Evolutionary conservation across 2,888 invertebrate species (phyloP), one percentile per base, ranked within the genome.

Genomic region (Poecilus cupreus): DNA sequence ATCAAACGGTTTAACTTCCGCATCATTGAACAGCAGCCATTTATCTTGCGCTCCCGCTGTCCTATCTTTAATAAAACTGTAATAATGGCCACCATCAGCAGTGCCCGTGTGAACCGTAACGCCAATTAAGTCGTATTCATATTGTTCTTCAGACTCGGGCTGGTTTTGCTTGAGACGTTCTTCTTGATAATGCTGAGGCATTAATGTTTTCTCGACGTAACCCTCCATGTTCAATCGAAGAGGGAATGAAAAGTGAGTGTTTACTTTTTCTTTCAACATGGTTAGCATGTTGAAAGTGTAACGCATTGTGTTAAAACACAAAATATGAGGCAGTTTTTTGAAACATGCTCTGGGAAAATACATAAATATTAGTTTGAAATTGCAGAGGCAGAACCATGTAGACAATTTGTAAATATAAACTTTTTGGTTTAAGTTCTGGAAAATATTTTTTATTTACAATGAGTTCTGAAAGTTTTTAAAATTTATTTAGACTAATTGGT

Each of bases 31-130:
- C 46, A 97, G 90, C 86, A 96, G 94, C 98, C 97, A 98, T 85
- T 97, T 96, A 89, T 98, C 97, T 86, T 94, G 94, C 37, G 92
- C 92, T 72, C 90, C 88, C 82, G 94, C 92, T 84, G 92, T 93
- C 43, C 97, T 92, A 89, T 98, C 98, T 84, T 97, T 93, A 83
- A 98, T 98, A 88, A 98, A 98, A 91, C 96, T 95, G 89, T 98
- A 98, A 89, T 98, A 98, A 89, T 98, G 98, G 0, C 98, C 98
- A 77, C 98, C 98, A 88, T 98, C 98, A 0, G 98, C 98, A 0
- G 97, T 98, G n/a, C 98, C 98, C 13, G 98, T 98, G 90, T 98
- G 98, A 0, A 98, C 98, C 0, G 98, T 98, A 10, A 98, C 97
- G 10, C 98, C 98, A 68, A 88, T 88, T 11, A 87, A 83, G 84